Conservation (phyloP, 2,888 invertebrate genomes). For the Tortrix viridana region DNA sequence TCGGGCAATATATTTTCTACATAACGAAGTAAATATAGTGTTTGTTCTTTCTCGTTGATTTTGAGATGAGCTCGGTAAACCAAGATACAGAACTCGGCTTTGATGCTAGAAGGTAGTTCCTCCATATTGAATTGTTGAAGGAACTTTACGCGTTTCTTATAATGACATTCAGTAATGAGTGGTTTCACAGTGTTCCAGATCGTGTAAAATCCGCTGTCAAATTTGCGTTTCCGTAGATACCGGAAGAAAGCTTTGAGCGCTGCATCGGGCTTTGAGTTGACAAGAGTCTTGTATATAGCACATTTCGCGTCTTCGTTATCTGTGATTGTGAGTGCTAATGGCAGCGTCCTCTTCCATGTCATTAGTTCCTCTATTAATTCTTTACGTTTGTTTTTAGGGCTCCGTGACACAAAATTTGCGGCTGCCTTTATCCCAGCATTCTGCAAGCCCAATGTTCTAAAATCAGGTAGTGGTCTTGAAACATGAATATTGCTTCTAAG, state of each 20-base stretch:
- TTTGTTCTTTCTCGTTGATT: not conserved
- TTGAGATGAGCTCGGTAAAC: conserved; percentile 13
- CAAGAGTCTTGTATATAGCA: conserved; percentile 9
- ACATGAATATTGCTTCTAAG: conserved; percentile 23
- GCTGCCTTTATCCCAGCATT: conserved; percentile 16
- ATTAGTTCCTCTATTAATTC: not conserved
- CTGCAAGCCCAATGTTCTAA: conserved; percentile 9
- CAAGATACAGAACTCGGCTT: conserved; percentile 15
- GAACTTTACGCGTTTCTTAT: not conserved
- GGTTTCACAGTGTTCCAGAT: conserved; percentile 21
- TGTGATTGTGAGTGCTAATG: conserved; percentile 13
- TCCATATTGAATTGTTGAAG: not conserved
- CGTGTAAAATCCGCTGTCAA: not conserved
- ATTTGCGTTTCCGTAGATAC: conserved; percentile 2
- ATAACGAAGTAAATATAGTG: not conserved
- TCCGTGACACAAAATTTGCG: not conserved
- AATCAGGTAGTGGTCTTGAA: conserved; percentile 10
- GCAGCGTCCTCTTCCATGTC: conserved; percentile 6
- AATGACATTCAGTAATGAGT: conserved; percentile 10
- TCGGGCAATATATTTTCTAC: conserved; percentile 24
- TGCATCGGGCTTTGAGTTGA: conserved; percentile 4
- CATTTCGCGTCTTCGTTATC: conserved; percentile 3
- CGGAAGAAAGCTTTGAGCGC: conserved; percentile 22
- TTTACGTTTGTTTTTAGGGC: conserved; percentile 5
- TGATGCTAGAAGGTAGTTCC: conserved; percentile 5